Evolutionary conservation across 1,140 invertebrate species (phyloP), one percentile per base, ranked within the genome.

Genomic region (Mercenaria mercenaria): DNA sequence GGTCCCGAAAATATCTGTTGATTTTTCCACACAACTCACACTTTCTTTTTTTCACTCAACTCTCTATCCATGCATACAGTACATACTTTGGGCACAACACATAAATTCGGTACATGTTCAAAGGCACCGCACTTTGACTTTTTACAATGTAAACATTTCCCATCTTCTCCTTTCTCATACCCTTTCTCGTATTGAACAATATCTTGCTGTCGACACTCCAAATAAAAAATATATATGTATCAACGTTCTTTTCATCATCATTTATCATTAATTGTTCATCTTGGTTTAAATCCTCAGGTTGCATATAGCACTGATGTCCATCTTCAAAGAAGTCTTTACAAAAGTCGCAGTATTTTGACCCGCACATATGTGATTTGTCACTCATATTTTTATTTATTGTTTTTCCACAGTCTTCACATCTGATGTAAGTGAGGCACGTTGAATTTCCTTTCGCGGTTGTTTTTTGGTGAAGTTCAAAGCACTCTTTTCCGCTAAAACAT

Each of bases 1-100:
- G n/a, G 15, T 3, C 50, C 77, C 4, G 13, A 43, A 59, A 80
- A 80, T 18, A 80, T 39, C 8, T 32, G 13, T 80, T 80, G 47
- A 29, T 39, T 37, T 64, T 39, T 64, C 52, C 26, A 41, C 80
- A 82, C 10, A 26, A 6, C 20, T 34, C n/a, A 41, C 80, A 82
- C 23, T 41, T 15, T 6, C 13, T 43, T n/a, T 23, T n/a, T n/a
- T n/a, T 23, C 26, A n/a, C 20, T 29, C 6, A 26, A 26, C 29
- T 47, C 43, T 11, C 29, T 39, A n/a, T 85, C 43, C 29, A 72
- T 26, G 52, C 64, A 85, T 29, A 39, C 32, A 18, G 39, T 37
- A 74, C 64, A 85, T 52, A 72, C 83, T 74, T 85, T 72, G 13
- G 72, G 83, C 0, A 95, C 11, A 93, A 81, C 79, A 64, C 79